Evolutionary conservation across 1,140 invertebrate species (phyloP), one percentile per base, ranked within the genome.

Genomic region (Drosophila orosa): DNA sequence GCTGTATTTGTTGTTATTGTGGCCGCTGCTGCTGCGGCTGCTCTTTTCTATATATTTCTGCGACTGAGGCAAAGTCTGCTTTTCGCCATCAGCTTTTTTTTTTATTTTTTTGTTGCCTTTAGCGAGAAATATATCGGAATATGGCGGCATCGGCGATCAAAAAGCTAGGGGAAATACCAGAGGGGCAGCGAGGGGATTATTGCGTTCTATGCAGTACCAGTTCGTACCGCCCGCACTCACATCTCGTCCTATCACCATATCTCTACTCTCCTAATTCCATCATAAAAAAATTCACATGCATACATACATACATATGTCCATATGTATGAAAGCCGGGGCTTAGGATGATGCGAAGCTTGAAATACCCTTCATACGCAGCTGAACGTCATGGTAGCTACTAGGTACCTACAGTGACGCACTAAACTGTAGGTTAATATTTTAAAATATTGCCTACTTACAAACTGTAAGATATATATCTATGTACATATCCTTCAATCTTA

Each of bases 161-260:
- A 17, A 33, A 47, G 25, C n/a, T 27, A 24, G 24, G 48, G 63
- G 61, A 33, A 57, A 45, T 47, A 47, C 19, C 19, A 15, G 29
- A 15, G 29, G 29, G 29, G 31, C 8, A 54, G 17, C 19, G 19
- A n/a, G 29, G 31, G 67, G 22, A 31, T 25, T 62, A 78, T 77
- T 77, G 74, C 74, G 74, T 78, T 78, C 74, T 78, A 58, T 78
- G 74, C 74, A 77, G 56, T 76, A 54, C 73, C 74, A 77, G 74
- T 69, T 74, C 25, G 71, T 65, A 76, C 61, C 61, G 52, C 55
- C 39, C 61, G 52, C 47, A 17, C 69, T 48, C 66, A 47, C 24
- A 33, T 44, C 22, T 37, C 29, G 12, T 44, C 65, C n/a, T 33
- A 35, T 15, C 10, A 19, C n/a, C 12, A 54, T 54, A 54, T 54